phyloP scores from a whole-genome alignment of 2,888 invertebrate species.

The Andrena camellia region DNA sequence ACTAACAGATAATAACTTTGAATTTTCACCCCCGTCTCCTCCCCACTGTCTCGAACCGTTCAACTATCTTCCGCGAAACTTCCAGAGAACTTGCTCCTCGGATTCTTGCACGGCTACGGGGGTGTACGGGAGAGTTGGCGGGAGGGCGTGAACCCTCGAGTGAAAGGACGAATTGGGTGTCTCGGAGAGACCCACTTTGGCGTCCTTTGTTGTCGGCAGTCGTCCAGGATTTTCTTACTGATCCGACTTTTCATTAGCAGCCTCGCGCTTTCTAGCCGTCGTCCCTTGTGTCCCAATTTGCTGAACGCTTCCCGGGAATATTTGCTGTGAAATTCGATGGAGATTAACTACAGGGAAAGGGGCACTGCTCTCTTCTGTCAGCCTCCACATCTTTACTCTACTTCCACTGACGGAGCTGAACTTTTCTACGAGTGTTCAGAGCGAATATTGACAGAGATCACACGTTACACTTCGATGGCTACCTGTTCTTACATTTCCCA shows the following conservation, averaged over 20 bases:
- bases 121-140: conserved; percentile 48
- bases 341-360: conserved; percentile 26
- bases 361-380: not conserved
- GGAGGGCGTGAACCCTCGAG: conserved; percentile 23
- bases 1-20: conserved; percentile 78
- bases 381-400: no score
- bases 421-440: no score
- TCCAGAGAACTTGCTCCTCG: conserved; percentile 60
- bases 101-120: conserved; percentile 47
- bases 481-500: conserved; percentile 12
- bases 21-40: conserved; percentile 59
- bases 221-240: conserved; percentile 45
- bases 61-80: conserved; percentile 60
- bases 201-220: conserved; percentile 53
- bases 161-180: conserved; percentile 57
- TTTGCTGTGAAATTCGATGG: conserved; percentile 3
- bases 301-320: conserved; percentile 17
- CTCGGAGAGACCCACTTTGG: conserved; percentile 55
- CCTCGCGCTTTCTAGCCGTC: not conserved
- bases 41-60: conserved; percentile 31
- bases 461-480: conserved; percentile 1
- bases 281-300: not conserved
- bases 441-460: not conserved
- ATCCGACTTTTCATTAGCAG: conserved; percentile 42
- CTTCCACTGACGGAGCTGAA: no score